Evolutionary conservation across 2,797 vertebrate genomes (phyloP).

Genomic region (Molothrus ater): DNA sequence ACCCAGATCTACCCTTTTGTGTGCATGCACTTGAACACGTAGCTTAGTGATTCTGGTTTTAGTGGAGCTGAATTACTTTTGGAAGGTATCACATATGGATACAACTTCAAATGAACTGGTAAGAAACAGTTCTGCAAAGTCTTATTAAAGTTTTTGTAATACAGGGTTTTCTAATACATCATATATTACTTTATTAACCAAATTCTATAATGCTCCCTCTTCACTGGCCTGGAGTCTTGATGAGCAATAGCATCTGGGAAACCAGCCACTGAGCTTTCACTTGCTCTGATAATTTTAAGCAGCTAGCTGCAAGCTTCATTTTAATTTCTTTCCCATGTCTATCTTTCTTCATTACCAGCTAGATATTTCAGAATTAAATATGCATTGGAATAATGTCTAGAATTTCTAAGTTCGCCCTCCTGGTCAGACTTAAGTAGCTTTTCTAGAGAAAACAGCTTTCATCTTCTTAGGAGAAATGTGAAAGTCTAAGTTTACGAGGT

Average conservation of each 20-base stretch:
- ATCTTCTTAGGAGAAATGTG: not conserved
- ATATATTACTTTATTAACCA: not conserved
- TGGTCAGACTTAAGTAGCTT: not conserved
- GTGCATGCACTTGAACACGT: not conserved
- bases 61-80: not conserved
- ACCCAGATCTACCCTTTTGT: not conserved
- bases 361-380: not conserved
- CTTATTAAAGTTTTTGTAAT: not conserved
- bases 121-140: not conserved
- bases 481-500: not conserved
- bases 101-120: not conserved
- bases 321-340: not conserved
- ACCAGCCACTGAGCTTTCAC: not conserved
- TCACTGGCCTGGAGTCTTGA: not conserved
- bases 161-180: not conserved
- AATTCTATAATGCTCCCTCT: not conserved
- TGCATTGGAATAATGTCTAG: not conserved
- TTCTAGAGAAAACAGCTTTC: not conserved
- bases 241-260: not conserved
- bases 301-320: not conserved
- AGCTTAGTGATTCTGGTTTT: not conserved
- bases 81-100: not conserved
- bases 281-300: slow-evolving; percentile 3
- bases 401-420: not conserved
- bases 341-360: not conserved